These are phyloP conservation scores for Cyanistes caeruleus DNA, from an alignment of 2,113 vertebrate genomes.

Conservation along the genomic window DNA sequence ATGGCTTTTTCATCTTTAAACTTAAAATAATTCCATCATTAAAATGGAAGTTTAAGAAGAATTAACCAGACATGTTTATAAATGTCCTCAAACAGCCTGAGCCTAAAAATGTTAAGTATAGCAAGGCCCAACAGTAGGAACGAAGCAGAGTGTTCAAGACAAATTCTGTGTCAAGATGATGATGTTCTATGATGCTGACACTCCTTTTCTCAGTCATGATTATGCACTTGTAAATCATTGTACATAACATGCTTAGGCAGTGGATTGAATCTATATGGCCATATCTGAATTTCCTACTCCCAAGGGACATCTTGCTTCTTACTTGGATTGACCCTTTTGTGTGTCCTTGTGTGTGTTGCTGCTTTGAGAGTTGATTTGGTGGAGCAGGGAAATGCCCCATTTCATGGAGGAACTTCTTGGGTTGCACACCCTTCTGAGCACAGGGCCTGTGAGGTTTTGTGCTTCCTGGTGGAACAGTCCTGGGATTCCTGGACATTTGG, in stretches of 20 bases:
- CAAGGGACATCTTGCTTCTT: background rate
- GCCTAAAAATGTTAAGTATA: background rate
- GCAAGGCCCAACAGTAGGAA: background rate
- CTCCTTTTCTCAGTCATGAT: background rate
- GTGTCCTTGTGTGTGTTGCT: background rate
- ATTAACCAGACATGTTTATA: background rate
- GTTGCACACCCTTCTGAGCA: background rate
- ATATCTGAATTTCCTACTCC: background rate
- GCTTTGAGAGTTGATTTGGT: background rate
- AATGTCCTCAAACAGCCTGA: background rate
- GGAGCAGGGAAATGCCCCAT: rapidly evolving
- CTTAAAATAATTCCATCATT: background rate
- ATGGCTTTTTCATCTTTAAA: background rate
- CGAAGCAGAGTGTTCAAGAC: background rate
- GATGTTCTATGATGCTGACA: rapidly evolving
- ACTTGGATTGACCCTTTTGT: background rate
- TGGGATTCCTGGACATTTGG: background rate
- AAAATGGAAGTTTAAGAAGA: background rate
- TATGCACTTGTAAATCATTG: background rate
- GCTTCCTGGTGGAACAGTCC: background rate
- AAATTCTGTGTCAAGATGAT: background rate
- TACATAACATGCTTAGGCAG: background rate
- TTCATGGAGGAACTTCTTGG: background rate
- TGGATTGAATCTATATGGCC: background rate
- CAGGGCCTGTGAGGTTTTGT: background rate